phyloP scores from a whole-genome alignment of 2,797 vertebrate species.

The Siniperca obscura region DNA sequence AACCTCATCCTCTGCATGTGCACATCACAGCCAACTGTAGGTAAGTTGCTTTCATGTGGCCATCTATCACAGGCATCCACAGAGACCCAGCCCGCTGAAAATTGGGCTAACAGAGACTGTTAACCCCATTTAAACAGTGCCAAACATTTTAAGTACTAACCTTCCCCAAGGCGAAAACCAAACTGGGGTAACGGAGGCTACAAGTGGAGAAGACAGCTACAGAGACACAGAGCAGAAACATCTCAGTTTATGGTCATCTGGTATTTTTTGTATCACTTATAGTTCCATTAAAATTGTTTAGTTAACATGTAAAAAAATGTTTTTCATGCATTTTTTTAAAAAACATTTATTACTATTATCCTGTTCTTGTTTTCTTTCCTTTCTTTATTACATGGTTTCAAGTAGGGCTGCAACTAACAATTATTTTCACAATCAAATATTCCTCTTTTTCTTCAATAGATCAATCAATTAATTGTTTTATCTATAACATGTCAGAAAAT shows the following conservation, averaged over 20 bases:
- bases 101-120: constrained; percentile 72
- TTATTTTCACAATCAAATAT: not conserved
- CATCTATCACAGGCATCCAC: constrained; percentile 70
- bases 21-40: constrained; percentile 34
- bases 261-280: not conserved
- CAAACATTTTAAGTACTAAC: constrained; percentile 74
- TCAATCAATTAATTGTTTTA: not conserved
- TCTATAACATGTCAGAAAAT: not conserved
- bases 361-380: not conserved
- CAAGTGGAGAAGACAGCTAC: constrained; percentile 32
- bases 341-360: not conserved
- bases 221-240: constrained; percentile 16
- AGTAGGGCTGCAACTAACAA: not conserved
- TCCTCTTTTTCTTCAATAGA: not conserved
- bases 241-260: constrained; percentile 12
- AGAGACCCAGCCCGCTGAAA: constrained; percentile 71
- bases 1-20: constrained; percentile 29
- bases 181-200: constrained; percentile 76
- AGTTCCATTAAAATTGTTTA: not conserved
- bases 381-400: not conserved
- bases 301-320: not conserved
- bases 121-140: constrained; percentile 80
- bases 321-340: not conserved
- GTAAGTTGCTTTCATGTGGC: constrained; percentile 47
- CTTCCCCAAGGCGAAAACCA: constrained; percentile 75